Evolutionary conservation across 2,888 invertebrate genomes (phyloP).

Genomic region (Hyposoter didymator): DNA sequence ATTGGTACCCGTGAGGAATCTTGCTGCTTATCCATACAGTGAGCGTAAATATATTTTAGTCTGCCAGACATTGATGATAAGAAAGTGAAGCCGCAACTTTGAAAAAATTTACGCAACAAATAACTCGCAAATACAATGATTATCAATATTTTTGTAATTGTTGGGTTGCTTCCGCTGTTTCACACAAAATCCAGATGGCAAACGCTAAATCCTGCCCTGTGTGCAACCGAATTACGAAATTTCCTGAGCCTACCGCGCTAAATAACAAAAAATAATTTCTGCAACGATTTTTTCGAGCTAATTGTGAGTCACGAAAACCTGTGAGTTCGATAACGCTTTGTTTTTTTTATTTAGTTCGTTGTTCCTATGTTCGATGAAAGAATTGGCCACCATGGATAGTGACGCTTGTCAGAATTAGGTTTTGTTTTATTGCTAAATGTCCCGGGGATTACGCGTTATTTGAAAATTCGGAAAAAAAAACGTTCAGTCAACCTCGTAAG

Average conservation of each 20-base stretch:
- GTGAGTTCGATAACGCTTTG: not conserved
- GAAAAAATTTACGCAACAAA: no score
- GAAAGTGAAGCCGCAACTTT: no score
- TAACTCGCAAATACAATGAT: no score
- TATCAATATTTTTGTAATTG: no score
- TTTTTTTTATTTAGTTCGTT: not conserved
- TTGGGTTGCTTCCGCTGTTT: no score
- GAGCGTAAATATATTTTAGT: not conserved
- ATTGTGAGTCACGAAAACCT: not conserved
- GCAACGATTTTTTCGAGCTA: not conserved
- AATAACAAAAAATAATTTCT: not conserved
- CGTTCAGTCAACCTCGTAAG: constrained; percentile 44
- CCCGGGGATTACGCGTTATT: constrained; percentile 13
- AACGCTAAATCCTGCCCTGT: no score
- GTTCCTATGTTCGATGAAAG: constrained; percentile 12
- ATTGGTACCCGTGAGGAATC: not conserved
- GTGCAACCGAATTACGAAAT: no score
- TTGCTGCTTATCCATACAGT: not conserved
- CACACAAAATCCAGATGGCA: no score
- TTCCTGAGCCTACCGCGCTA: not conserved
- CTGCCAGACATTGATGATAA: no score
- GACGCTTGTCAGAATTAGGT: not conserved
- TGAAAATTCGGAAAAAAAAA: constrained; percentile 43
- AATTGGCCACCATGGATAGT: not conserved
- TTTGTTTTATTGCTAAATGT: constrained; percentile 13